Conservation (phyloP, 2,113 vertebrate species). For the Chlorocebus sabaeus region DNA sequence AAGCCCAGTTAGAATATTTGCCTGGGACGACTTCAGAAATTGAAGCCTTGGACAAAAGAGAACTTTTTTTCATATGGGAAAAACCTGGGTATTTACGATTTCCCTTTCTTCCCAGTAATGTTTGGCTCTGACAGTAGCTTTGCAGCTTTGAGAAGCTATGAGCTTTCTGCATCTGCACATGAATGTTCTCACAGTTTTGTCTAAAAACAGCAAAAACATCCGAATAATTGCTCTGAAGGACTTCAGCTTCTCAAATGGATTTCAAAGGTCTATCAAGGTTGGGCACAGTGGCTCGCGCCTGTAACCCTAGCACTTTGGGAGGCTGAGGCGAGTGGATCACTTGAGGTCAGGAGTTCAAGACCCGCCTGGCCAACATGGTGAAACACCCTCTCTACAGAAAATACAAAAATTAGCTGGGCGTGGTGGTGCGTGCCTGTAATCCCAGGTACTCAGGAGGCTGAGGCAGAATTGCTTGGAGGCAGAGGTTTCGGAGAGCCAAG, state of each 20-base stretch:
- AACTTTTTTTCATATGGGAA: not conserved
- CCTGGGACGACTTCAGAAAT: not conserved
- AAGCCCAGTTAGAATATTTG: not conserved
- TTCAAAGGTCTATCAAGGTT: not conserved
- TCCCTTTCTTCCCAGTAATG: not conserved
- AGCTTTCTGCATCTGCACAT: not conserved
- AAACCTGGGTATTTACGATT: not conserved
- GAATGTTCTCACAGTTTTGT: not conserved
- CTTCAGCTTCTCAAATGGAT: not conserved
- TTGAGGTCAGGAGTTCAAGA: not conserved
- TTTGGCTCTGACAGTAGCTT: not conserved
- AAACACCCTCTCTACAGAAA: not conserved
- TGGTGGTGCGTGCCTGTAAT: not conserved
- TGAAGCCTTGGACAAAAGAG: not conserved
- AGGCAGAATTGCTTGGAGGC: not conserved
- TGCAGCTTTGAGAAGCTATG: not conserved
- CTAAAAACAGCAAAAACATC: not conserved
- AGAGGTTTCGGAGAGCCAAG: not conserved
- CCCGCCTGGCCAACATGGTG: not conserved
- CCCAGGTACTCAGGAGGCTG: not conserved
- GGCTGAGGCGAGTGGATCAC: not conserved
- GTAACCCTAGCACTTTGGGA: not conserved
- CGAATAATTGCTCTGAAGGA: not conserved
- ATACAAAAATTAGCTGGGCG: not conserved
- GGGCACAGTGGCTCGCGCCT: fast-evolving